These are phyloP conservation scores for Panthera uncia DNA, from an alignment of 2,113 vertebrate species.

Conservation along the genomic window DNA sequence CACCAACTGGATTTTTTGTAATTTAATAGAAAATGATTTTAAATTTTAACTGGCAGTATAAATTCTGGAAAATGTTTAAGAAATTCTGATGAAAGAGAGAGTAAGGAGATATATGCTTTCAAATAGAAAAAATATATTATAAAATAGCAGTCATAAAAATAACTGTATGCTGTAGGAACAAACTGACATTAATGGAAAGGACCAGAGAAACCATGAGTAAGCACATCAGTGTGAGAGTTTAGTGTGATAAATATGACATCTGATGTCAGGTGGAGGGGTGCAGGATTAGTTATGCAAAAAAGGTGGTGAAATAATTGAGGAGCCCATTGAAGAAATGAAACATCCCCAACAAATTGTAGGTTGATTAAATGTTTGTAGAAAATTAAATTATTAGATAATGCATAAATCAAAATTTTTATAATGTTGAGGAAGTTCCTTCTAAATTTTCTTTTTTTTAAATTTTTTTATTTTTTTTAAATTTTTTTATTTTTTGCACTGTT, in stretches of 20 bases:
- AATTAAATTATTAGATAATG: not conserved
- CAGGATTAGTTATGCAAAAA: not conserved
- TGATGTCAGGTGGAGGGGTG: not conserved
- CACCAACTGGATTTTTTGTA: not conserved
- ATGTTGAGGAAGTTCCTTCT: not conserved
- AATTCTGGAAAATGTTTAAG: not conserved
- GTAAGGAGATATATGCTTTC: not conserved
- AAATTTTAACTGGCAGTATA: not conserved
- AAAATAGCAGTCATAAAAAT: not conserved
- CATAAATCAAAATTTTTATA: not conserved
- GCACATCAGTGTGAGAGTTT: not conserved
- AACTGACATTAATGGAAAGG: not conserved
- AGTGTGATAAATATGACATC: not conserved
- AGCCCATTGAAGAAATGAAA: not conserved
- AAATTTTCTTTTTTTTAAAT: not conserved
- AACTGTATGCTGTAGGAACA: not conserved
- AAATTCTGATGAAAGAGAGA: not conserved
- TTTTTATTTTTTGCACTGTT: too few species aligned
- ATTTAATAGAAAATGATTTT: not conserved
- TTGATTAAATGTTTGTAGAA: not conserved
- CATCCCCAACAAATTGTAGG: not conserved
- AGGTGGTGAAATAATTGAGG: not conserved
- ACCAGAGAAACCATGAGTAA: not conserved
- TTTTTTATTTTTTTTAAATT: too few species aligned
- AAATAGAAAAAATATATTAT: not conserved